Evolutionary conservation across 1,140 invertebrate species (phyloP).

Genomic region (Dendroctonus ponderosae): DNA sequence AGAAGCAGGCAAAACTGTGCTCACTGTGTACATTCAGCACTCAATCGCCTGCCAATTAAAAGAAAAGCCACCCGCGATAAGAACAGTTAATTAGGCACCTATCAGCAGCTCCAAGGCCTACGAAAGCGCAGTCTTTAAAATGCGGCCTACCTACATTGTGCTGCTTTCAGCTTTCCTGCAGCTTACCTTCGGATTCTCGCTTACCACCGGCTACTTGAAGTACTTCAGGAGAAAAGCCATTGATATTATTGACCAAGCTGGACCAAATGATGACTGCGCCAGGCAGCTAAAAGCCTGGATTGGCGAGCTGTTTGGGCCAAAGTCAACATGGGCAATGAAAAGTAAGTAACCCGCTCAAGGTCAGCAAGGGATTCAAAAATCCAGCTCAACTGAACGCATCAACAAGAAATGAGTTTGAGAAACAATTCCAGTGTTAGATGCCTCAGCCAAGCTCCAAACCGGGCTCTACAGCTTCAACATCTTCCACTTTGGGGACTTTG

Average conservation of each 20-base stretch:
- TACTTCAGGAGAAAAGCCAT: conserved; percentile 9
- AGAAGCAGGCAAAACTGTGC: too few species aligned
- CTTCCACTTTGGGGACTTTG: conserved; percentile 37
- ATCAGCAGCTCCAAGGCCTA: too few species aligned
- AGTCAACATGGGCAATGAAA: conserved; percentile 29
- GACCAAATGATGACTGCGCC: conserved; percentile 24
- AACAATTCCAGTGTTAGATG: conserved; percentile 40
- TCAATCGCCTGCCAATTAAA: too few species aligned
- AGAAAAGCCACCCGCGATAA: too few species aligned
- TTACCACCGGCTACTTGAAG: conserved; percentile 5
- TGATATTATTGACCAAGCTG: conserved; percentile 20
- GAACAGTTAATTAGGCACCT: too few species aligned
- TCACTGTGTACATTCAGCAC: too few species aligned
- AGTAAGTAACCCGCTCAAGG: conserved; percentile 29
- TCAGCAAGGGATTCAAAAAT: neutral
- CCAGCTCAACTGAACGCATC: neutral
- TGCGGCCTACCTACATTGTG: too few species aligned
- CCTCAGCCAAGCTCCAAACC: conserved; percentile 37
- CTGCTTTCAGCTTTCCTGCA: neutral
- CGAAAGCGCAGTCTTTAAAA: too few species aligned
- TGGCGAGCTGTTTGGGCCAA: conserved; percentile 20
- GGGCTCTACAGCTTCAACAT: conserved; percentile 35
- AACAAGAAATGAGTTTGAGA: neutral
- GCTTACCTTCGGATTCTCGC: neutral
- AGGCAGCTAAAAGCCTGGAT: conserved; percentile 24